Evolutionary conservation across 2,113 vertebrate species (phyloP).

Genomic region (Nibea albiflora): DNA sequence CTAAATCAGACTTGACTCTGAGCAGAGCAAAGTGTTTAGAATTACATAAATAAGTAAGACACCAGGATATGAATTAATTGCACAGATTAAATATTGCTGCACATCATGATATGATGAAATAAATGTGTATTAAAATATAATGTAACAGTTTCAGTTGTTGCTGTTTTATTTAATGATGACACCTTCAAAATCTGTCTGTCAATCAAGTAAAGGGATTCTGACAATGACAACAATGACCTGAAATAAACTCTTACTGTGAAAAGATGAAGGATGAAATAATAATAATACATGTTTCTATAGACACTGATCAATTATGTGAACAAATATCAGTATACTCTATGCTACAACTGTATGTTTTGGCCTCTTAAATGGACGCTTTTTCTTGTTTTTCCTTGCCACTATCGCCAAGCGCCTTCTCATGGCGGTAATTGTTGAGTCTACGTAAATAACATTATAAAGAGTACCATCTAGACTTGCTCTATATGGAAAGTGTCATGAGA

Average conservation of each 20-base stretch:
- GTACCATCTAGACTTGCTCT: too few species aligned
- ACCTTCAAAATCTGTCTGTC: not conserved
- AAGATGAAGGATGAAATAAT: too few species aligned
- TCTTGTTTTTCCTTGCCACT: too few species aligned
- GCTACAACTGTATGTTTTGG: not conserved
- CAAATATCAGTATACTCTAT: not conserved
- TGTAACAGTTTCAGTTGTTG: not conserved
- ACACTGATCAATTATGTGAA: not conserved
- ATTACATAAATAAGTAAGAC: not conserved
- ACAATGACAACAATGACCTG: not conserved
- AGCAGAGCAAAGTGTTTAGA: not conserved
- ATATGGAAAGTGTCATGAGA: too few species aligned
- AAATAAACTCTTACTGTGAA: not conserved
- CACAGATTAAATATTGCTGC: too few species aligned
- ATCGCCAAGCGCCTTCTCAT: too few species aligned
- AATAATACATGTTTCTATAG: not conserved
- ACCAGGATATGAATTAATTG: not conserved
- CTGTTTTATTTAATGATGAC: not conserved
- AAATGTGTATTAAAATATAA: not conserved
- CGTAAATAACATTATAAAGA: too few species aligned
- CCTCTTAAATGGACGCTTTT: too few species aligned
- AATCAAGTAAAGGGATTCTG: not conserved
- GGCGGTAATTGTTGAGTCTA: too few species aligned
- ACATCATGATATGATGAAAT: too few species aligned
- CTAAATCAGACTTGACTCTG: not conserved